Evolutionary conservation across 2,888 invertebrate species (phyloP).

Genomic region (Tyria jacobaeae): DNA sequence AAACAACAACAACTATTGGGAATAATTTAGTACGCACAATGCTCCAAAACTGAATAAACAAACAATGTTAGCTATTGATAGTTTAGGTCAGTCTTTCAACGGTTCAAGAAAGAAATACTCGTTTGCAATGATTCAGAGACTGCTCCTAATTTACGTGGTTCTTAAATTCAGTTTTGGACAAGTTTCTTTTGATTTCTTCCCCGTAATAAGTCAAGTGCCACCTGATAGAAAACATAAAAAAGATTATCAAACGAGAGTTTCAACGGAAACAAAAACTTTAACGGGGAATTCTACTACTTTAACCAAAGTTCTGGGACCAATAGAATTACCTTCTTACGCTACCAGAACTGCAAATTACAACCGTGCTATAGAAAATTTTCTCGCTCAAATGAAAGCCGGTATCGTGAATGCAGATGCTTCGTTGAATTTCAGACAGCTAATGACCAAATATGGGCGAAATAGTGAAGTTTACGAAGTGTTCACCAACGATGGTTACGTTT

Average conservation of each 20-base stretch:
- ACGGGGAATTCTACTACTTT: neutral
- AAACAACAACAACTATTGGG: neutral
- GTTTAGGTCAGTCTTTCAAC: neutral
- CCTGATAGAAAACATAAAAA: neutral
- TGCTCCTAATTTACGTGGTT: neutral
- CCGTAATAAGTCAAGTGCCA: neutral
- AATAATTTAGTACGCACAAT: neutral
- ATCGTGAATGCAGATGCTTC: neutral
- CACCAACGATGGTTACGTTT: conserved; percentile 52
- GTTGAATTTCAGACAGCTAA: neutral
- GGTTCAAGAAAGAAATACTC: neutral
- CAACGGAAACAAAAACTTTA: neutral
- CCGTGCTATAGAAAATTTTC: neutral
- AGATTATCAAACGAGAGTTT: neutral
- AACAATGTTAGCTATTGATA: neutral
- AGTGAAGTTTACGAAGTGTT: conserved; percentile 3
- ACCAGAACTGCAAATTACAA: neutral
- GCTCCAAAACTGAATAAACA: neutral
- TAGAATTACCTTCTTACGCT: conserved; percentile 1
- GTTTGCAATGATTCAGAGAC: neutral
- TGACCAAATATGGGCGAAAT: neutral
- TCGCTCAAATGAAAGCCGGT: neutral
- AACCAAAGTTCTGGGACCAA: conserved; percentile 5
- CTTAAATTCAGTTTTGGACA: neutral
- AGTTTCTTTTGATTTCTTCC: neutral